These are phyloP conservation scores for Epistrophe grossulariae DNA, from an alignment of 2,888 invertebrate genomes.

Conservation along the genomic window DNA sequence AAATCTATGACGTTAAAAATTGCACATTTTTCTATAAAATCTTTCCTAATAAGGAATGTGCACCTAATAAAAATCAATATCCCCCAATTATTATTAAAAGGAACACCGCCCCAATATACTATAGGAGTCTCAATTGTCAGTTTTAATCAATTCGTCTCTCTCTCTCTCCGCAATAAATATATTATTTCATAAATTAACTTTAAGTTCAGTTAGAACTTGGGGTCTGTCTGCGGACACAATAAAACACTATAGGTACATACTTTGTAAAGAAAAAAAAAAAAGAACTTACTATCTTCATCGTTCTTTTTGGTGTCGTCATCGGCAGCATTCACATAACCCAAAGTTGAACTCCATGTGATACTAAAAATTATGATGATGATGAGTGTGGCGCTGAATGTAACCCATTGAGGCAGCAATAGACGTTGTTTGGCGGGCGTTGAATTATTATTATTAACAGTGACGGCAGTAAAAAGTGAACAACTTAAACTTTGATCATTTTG, in stretches of 20 bases:
- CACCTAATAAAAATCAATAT: constrained; percentile 3
- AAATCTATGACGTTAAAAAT: background rate
- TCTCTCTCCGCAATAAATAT: background rate
- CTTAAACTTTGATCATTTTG: constrained; percentile 36
- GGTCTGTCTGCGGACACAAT: background rate
- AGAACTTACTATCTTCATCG: constrained; percentile 64
- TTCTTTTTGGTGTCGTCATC: constrained; percentile 42
- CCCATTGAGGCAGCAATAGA: constrained; percentile 56
- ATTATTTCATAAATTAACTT: constrained; percentile 33
- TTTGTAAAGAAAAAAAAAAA: background rate
- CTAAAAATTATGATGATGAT: constrained; percentile 58
- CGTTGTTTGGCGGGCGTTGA: constrained; percentile 25
- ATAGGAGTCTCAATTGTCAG: constrained; percentile 16
- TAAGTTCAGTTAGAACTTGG: too few species aligned
- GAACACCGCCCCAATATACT: background rate
- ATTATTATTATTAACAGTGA: constrained; percentile 39
- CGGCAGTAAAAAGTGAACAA: constrained; percentile 54
- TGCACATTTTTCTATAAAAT: background rate
- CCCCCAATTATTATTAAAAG: background rate
- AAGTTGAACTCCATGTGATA: constrained; percentile 63
- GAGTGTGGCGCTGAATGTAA: constrained; percentile 48
- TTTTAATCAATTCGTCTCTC: constrained; percentile 47
- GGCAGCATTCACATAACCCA: constrained; percentile 65
- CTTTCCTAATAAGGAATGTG: background rate
- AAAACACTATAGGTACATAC: too few species aligned